Conservation (phyloP, 2,888 invertebrate species). For the Sinotaia quadrata region DNA sequence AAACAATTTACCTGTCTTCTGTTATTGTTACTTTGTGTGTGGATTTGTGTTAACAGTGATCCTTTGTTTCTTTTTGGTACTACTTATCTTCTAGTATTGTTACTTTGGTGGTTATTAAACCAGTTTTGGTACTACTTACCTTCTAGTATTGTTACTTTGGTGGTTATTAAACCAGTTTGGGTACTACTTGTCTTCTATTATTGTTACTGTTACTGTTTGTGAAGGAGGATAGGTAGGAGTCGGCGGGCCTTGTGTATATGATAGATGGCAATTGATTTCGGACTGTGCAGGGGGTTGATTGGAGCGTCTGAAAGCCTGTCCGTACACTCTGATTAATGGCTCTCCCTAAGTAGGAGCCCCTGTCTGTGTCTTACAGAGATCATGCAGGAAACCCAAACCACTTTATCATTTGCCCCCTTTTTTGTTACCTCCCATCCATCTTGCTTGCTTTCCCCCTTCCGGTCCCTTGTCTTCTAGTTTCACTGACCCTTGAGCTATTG, state of each 20-base stretch:
- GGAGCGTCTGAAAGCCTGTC: not conserved
- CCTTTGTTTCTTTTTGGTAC: no score
- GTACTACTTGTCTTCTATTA: no score
- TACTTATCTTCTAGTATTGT: no score
- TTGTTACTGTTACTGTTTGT: no score
- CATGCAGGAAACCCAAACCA: conserved; percentile 5
- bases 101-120: no score
- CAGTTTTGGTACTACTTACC: no score
- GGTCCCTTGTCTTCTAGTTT: not conserved
- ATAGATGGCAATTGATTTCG: not conserved
- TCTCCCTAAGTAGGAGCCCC: conserved; percentile 23
- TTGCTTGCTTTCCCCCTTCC: not conserved
- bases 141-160: no score
- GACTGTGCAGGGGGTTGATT: not conserved
- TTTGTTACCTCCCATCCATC: conserved; percentile 8
- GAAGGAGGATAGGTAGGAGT: not conserved
- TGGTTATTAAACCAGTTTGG: no score
- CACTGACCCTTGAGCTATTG: conserved; percentile 17
- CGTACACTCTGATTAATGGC: conserved; percentile 18
- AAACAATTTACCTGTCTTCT: no score
- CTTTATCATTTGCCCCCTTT: conserved; percentile 18
- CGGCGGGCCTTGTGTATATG: not conserved
- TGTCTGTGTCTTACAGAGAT: conserved; percentile 15
- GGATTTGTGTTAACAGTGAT: no score
- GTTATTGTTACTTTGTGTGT: no score